Base-by-base conservation (phyloP, 2,888 invertebrate genomes). In the Microplitis manilae region DNA sequence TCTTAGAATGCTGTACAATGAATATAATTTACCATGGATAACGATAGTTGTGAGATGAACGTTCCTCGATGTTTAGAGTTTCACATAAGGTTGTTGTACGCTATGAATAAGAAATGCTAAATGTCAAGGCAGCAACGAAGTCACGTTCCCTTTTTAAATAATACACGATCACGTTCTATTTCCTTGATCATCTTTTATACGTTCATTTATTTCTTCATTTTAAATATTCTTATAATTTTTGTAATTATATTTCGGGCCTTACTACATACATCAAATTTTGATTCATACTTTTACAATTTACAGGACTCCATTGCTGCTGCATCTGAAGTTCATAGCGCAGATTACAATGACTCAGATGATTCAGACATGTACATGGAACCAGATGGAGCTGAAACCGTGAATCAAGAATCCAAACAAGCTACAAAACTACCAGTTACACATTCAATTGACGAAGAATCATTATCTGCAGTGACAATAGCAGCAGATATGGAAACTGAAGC, bases 321-420 rank as follows among this genome's bases (percentile, higher is more conserved):
- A 5, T 86, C 87, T 0, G 89, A 86, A 68, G 77, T 80, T 0
- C 85, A 81, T 41, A 85, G 84, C 2, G 87, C 87, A 9, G 81
- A 84, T 89, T 79, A 92, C 91, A 78, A 90, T 76, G 88, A 88
- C 71, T 86, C 86, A 13, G 90, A 90, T 75, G 91, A 91, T 72
- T 88, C 89, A 0, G 91, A 91, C 79, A 90, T 90, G 89, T 90
- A 89, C 73, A 90, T 90, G 90, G 91, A 91, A 79, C 88, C 90
- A 0, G 87, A 90, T 65, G 85, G 83, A 17, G 82, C 85, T 1
- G 88, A 85, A 41, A 82, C 85, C 7, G 69, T 68, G 2, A 83
- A 81, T 13, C 79, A 81, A 1, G 82, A 80, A 30, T 50, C 80
- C 2, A 15, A 68, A 67, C n/a, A 77, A 73, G 20, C 65, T 13